Evolutionary conservation across 2,888 invertebrate species (phyloP).

Genomic region (Microctonus hyperodae): DNA sequence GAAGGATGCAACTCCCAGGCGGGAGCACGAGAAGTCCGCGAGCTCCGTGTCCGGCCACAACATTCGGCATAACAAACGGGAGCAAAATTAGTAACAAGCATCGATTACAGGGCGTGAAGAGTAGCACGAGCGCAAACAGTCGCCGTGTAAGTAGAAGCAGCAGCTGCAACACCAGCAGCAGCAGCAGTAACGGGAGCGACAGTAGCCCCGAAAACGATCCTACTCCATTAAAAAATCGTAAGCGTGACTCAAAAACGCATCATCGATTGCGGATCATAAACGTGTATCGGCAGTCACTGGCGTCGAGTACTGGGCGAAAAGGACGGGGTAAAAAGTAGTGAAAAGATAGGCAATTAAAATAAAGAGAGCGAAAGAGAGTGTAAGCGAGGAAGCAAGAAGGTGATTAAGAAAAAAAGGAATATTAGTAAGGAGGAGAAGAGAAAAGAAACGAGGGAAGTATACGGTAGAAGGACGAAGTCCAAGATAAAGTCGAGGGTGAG

Average conservation of each 20-base stretch:
- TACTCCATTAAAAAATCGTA: constrained; percentile 51
- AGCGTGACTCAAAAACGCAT: constrained; percentile 50
- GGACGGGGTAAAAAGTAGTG: constrained; percentile 58
- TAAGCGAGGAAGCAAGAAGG: constrained; percentile 40
- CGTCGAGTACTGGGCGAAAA: constrained; percentile 58
- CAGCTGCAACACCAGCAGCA: constrained; percentile 42
- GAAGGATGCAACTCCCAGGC: constrained; percentile 64
- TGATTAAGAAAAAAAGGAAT: constrained; percentile 36
- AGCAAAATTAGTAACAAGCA: constrained; percentile 47
- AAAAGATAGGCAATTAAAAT: constrained; percentile 45
- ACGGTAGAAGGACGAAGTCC: constrained; percentile 39
- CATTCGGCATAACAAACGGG: constrained; percentile 52
- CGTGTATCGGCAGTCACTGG: constrained; percentile 52
- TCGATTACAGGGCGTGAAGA: constrained; percentile 40
- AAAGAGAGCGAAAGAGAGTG: constrained; percentile 21
- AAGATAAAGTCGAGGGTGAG: constrained; percentile 13
- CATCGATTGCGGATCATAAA: constrained; percentile 51
- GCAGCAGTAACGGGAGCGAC: constrained; percentile 39
- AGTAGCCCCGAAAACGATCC: constrained; percentile 50
- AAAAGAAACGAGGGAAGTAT: constrained; percentile 38
- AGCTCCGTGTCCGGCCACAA: constrained; percentile 50
- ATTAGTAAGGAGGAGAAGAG: constrained; percentile 33
- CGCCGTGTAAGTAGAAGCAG: constrained; percentile 44
- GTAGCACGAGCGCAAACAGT: constrained; percentile 41
- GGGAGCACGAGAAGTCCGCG: constrained; percentile 62